Conservation (phyloP, 2,888 invertebrate species). For the Alloscopus bannaensis region DNA sequence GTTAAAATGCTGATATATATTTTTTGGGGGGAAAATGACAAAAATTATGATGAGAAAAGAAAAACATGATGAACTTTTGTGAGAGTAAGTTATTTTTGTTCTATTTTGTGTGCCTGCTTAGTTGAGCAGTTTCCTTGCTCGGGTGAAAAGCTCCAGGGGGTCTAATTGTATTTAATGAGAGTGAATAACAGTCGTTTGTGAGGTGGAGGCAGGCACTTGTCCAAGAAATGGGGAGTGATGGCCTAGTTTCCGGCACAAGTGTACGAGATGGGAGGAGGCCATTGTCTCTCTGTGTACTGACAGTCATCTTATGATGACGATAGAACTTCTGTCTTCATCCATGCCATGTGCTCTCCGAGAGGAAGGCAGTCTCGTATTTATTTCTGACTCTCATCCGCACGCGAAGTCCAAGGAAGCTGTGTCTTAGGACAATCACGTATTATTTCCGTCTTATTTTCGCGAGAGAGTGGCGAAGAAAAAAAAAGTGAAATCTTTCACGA, state of each 20-base stretch:
- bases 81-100: no score
- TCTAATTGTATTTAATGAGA: conserved; percentile 72
- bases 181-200: conserved; percentile 63
- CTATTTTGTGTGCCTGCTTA: conserved; percentile 39
- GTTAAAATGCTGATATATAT: no score
- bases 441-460: background rate
- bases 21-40: background rate
- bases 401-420: no score
- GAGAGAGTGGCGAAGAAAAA: background rate
- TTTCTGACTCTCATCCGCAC: no score
- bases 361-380: background rate
- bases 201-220: conserved; percentile 62
- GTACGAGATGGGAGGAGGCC: background rate
- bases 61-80: conserved; percentile 26
- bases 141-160: conserved; percentile 67
- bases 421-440: conserved; percentile 6
- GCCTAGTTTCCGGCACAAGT: conserved; percentile 39
- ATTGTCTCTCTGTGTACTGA: conserved; percentile 3
- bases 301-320: background rate
- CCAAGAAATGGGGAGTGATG: conserved; percentile 61
- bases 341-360: background rate
- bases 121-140: conserved; percentile 64
- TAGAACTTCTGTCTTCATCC: background rate
- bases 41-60: conserved; percentile 18
- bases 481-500: background rate